Conservation (phyloP, 2,888 invertebrate genomes). For the Cylloceria caligata region DNA sequence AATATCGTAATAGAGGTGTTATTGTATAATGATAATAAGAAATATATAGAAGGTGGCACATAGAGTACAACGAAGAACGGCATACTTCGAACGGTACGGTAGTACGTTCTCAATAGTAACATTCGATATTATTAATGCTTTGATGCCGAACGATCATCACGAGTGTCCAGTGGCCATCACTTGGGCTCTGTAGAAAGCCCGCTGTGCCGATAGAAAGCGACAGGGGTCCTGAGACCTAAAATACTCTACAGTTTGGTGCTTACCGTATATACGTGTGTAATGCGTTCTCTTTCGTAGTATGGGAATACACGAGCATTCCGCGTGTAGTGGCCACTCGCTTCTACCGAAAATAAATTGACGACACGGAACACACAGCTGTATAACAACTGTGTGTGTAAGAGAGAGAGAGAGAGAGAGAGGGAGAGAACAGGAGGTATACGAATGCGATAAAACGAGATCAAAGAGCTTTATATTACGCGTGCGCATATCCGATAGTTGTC, state of each 20-base stretch:
- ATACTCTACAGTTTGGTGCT: constrained; percentile 55
- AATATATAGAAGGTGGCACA: background rate
- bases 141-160: constrained; percentile 14
- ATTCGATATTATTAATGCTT: no score
- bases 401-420: constrained; percentile 2
- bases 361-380: constrained; percentile 37
- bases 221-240: constrained; percentile 25
- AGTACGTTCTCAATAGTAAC: no score
- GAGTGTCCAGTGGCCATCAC: constrained; percentile 14
- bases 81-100: constrained; percentile 1
- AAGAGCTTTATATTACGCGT: constrained; percentile 53
- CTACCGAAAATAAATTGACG: constrained; percentile 63
- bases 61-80: background rate
- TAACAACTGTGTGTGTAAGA: no score
- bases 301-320: constrained; percentile 37
- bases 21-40: constrained; percentile 10
- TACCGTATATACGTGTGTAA: background rate
- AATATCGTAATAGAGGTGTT: background rate
- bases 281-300: constrained; percentile 14
- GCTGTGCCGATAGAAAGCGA: constrained; percentile 54
- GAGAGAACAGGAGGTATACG: background rate
- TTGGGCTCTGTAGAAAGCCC: constrained; percentile 41
- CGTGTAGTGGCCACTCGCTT: constrained; percentile 52
- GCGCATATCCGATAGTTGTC: constrained; percentile 43
- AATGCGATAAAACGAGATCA: constrained; percentile 46